These are phyloP conservation scores for Enteromius paludinosus DNA, from an alignment of 2,797 vertebrate genomes.

Conservation along the genomic window DNA sequence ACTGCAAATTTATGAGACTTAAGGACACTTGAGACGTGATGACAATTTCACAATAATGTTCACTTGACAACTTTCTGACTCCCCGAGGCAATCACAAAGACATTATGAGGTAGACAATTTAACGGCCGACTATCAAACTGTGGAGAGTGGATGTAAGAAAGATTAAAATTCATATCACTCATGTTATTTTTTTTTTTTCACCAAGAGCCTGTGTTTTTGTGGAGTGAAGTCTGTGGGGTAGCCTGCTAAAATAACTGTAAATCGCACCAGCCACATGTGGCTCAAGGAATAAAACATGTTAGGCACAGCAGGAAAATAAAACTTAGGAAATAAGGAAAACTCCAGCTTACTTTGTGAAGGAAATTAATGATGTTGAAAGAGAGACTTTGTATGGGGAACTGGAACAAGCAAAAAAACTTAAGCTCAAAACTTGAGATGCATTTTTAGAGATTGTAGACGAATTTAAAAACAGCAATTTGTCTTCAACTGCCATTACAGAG, in stretches of 20 bases:
- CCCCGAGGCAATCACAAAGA: constrained; percentile 27
- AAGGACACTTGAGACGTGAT: constrained; percentile 29
- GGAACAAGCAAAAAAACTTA: constrained; percentile 10
- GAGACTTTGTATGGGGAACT: not conserved
- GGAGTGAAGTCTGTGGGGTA: constrained; percentile 4
- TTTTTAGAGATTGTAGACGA: not conserved
- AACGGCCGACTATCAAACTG: constrained; percentile 15
- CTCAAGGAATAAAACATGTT: constrained; percentile 11
- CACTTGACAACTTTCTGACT: constrained; percentile 11
- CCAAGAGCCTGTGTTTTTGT: constrained; percentile 20
- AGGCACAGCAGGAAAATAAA: constrained; percentile 40
- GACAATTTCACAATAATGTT: constrained; percentile 36
- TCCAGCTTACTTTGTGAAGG: not conserved
- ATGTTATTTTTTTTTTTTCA: not conserved
- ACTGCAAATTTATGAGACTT: constrained; percentile 29
- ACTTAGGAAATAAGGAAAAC: constrained; percentile 14
- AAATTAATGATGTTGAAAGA: constrained; percentile 37
- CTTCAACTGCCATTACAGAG: not conserved
- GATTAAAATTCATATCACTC: constrained; percentile 8
- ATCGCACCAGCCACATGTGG: constrained; percentile 16
- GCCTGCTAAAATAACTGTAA: constrained; percentile 35
- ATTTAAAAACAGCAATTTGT: not conserved
- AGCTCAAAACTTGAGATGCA: not conserved
- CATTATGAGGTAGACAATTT: constrained; percentile 41
- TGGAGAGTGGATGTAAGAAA: constrained; percentile 24